Conservation (phyloP, 2,797 vertebrate genomes). For the Borostomias antarcticus region DNA sequence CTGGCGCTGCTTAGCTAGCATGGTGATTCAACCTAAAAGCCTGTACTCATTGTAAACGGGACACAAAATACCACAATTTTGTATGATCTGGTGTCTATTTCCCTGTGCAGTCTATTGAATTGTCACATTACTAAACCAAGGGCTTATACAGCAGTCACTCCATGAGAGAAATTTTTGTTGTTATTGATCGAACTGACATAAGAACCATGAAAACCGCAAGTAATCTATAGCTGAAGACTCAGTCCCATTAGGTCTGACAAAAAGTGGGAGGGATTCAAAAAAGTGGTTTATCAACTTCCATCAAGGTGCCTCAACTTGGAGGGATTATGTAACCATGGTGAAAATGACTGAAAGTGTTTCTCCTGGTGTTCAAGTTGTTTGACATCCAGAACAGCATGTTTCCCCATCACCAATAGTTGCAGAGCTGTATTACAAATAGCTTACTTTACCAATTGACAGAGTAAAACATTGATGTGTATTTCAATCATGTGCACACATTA, state of each 20-base stretch:
- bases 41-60: no score
- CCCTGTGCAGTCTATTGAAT: no score
- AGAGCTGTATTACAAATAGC: background rate
- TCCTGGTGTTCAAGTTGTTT: background rate
- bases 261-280: conserved; percentile 1
- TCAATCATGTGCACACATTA: background rate
- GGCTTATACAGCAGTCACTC: no score
- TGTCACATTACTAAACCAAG: no score
- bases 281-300: conserved; percentile 13
- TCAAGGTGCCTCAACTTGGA: background rate
- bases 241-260: conserved; percentile 25
- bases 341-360: background rate
- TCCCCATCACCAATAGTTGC: background rate
- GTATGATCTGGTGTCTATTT: no score
- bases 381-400: background rate
- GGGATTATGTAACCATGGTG: background rate
- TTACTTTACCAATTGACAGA: background rate
- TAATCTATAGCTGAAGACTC: background rate
- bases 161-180: no score
- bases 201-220: background rate
- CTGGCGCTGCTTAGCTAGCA: no score
- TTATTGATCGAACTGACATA: no score
- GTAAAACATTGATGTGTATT: background rate
- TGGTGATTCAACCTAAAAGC: no score
- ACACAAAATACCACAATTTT: no score